phyloP scores from a whole-genome alignment of 2,888 invertebrate species.

The Temnothorax ravouxi region DNA sequence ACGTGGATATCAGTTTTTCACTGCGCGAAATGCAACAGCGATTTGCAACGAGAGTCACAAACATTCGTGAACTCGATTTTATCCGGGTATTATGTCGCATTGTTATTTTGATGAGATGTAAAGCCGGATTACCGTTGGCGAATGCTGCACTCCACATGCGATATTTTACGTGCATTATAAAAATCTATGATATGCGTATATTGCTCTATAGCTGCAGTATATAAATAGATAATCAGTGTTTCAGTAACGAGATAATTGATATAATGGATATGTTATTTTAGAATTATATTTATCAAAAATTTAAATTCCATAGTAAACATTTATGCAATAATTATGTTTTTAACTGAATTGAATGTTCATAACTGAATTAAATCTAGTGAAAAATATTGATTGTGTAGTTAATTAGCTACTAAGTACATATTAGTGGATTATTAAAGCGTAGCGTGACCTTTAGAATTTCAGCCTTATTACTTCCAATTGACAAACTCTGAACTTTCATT shows the following conservation, averaged over 20 bases:
- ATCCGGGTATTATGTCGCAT: constrained; percentile 65
- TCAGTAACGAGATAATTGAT: constrained; percentile 19
- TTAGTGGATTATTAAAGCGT: constrained; percentile 40
- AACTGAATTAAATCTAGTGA: constrained; percentile 28
- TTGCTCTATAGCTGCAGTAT: neutral
- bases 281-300: neutral
- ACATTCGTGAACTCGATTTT: constrained; percentile 50
- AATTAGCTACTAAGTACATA: constrained; percentile 27
- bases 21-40: constrained; percentile 18
- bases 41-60: constrained; percentile 37
- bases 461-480: constrained; percentile 47
- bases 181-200: constrained; percentile 13
- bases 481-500: constrained; percentile 51
- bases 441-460: constrained; percentile 28
- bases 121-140: constrained; percentile 71
- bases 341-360: neutral
- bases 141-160: constrained; percentile 52
- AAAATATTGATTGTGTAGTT: constrained; percentile 18
- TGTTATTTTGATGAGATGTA: constrained; percentile 71
- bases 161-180: constrained; percentile 26
- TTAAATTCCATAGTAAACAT: neutral
- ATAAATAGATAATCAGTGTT: neutral
- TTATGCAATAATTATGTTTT: neutral
- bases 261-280: neutral
- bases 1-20: constrained; percentile 39